These are phyloP conservation scores for Varanus komodoensis DNA, from an alignment of 2,113 vertebrate genomes.

Conservation along the genomic window DNA sequence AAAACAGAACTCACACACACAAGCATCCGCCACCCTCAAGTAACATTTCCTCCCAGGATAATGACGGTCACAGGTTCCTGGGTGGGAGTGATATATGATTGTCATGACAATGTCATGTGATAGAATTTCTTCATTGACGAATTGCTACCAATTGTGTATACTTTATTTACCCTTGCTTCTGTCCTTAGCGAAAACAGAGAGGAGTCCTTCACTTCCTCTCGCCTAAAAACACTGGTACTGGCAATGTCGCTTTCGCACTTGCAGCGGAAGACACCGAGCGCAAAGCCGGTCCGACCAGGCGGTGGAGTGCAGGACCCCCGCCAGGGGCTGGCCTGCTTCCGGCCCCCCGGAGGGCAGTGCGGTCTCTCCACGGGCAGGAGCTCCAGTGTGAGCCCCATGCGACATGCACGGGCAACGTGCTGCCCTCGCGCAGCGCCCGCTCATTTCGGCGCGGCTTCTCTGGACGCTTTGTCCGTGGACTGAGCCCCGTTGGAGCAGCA, in stretches of 20 bases:
- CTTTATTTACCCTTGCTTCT: constrained; percentile 78
- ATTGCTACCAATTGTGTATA: constrained; percentile 83
- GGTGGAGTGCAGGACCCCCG: background rate
- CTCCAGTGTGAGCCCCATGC: background rate
- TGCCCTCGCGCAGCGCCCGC: background rate
- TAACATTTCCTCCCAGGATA: constrained; percentile 81
- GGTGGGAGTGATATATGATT: constrained; percentile 83
- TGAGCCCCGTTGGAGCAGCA: background rate
- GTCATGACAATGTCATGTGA: constrained; percentile 89
- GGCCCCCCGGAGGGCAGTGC: background rate
- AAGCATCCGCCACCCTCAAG: constrained; percentile 14
- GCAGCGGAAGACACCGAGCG: background rate
- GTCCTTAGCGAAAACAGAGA: constrained; percentile 58
- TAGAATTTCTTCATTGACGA: constrained; percentile 86
- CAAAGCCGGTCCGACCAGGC: background rate
- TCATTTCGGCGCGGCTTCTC: background rate
- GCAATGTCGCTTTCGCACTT: constrained; percentile 50
- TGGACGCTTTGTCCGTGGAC: background rate
- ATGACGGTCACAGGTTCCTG: constrained; percentile 66
- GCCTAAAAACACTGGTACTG: constrained; percentile 54
- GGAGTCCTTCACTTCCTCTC: constrained; percentile 61
- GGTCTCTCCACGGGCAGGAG: no score
- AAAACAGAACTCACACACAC: background rate
- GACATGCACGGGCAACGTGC: no score
- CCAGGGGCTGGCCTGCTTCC: background rate